phyloP scores from a whole-genome alignment of 2,113 vertebrate species.

The Syrrhaptes paradoxus region DNA sequence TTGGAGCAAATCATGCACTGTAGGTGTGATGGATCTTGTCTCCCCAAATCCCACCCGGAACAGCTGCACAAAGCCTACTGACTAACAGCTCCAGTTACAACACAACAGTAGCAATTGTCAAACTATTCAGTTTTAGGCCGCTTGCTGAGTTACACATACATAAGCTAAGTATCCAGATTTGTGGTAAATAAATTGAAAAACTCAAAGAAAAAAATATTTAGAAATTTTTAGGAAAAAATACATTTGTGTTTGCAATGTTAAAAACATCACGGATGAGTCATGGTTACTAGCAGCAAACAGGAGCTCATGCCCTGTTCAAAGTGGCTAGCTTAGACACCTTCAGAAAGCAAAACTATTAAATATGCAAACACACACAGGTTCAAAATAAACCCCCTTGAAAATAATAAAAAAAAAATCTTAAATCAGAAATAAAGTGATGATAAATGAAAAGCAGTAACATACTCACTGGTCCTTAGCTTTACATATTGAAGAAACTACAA shows the following conservation, averaged over 20 bases:
- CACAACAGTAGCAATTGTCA: neutral
- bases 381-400: neutral
- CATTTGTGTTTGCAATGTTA: neutral
- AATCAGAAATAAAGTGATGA: neutral
- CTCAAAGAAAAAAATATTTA: neutral
- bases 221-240: neutral
- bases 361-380: neutral
- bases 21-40: conserved; percentile 17
- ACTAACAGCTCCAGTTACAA: conserved; percentile 32
- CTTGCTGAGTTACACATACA: neutral
- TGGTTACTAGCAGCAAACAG: neutral
- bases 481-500: accelerated
- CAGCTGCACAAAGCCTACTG: conserved; percentile 51
- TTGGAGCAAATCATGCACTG: neutral
- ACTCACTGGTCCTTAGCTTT: too few relatives aligned
- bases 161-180: neutral
- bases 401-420: neutral
- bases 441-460: neutral
- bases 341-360: neutral
- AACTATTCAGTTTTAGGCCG: neutral
- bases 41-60: neutral
- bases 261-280: conserved; percentile 27
- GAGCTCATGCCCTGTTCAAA: neutral
- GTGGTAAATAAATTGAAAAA: neutral
- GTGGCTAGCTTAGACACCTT: neutral